phyloP scores from a whole-genome alignment of 2,888 invertebrate genomes.

The Metalampra italica region DNA sequence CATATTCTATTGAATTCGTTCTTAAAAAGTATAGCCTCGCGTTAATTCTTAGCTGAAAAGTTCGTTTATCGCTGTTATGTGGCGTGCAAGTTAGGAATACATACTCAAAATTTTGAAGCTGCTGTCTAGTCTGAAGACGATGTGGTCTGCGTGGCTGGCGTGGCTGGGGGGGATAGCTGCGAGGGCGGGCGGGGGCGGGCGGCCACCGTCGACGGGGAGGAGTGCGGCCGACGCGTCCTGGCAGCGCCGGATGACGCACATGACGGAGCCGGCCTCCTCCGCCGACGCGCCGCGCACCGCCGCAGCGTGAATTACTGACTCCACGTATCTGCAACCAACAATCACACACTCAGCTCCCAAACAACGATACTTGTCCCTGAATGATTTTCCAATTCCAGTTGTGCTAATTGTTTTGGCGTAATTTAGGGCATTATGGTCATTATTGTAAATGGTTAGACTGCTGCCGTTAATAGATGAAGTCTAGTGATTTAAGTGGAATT shows the following conservation, averaged over 20 bases:
- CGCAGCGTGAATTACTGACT: constrained; percentile 82
- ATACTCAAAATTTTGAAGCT: constrained; percentile 89
- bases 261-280: constrained; percentile 79
- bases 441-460: too few species aligned
- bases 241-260: constrained; percentile 80
- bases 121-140: constrained; percentile 93
- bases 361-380: too few species aligned
- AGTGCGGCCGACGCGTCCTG: constrained; percentile 80
- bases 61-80: too few species aligned
- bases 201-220: constrained; percentile 71
- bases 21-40: too few species aligned
- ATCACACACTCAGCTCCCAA: background rate
- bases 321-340: constrained; percentile 82
- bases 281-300: constrained; percentile 78
- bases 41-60: too few species aligned
- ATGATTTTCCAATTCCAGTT: too few species aligned
- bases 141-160: constrained; percentile 90
- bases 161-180: constrained; percentile 65
- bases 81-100: too few species aligned
- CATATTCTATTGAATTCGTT: too few species aligned
- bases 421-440: too few species aligned
- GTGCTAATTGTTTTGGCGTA: too few species aligned
- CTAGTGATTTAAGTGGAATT: too few species aligned
- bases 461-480: too few species aligned
- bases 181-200: constrained; percentile 69